phyloP scores from a whole-genome alignment of 2,888 invertebrate genomes.

The Uloborus plumipes region DNA sequence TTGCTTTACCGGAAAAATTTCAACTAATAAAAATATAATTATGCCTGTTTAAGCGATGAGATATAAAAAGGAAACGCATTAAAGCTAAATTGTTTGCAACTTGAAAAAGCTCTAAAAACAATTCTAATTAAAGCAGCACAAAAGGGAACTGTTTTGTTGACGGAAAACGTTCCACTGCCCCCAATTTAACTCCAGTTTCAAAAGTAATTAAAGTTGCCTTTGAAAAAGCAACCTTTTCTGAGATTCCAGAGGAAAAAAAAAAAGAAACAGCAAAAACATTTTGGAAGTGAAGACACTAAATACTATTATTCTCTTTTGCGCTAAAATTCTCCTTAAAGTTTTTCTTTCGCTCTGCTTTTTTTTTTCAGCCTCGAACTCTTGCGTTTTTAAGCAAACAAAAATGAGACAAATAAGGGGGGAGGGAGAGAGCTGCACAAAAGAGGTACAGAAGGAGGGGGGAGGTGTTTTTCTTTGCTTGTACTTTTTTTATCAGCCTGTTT shows the following conservation, averaged over 20 bases:
- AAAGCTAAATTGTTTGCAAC: no score
- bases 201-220: slow-evolving; percentile 57
- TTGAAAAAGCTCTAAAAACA: not conserved
- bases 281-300: slow-evolving; percentile 46
- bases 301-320: slow-evolving; percentile 26
- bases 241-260: not conserved
- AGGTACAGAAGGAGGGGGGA: no score
- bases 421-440: no score
- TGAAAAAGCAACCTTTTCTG: slow-evolving; percentile 36
- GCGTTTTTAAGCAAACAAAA: no score
- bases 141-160: not conserved
- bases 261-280: slow-evolving; percentile 16
- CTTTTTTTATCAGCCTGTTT: no score
- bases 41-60: no score
- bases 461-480: no score
- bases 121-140: slow-evolving; percentile 39
- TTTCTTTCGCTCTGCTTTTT: not conserved
- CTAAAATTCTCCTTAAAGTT: not conserved
- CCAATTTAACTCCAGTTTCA: slow-evolving; percentile 50
- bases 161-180: slow-evolving; percentile 30
- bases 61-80: no score
- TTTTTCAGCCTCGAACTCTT: not conserved
- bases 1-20: no score
- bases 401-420: no score
- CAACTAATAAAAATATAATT: no score